phyloP scores from a whole-genome alignment of 2,888 invertebrate genomes.

The Brachynemurus nebulosus region DNA sequence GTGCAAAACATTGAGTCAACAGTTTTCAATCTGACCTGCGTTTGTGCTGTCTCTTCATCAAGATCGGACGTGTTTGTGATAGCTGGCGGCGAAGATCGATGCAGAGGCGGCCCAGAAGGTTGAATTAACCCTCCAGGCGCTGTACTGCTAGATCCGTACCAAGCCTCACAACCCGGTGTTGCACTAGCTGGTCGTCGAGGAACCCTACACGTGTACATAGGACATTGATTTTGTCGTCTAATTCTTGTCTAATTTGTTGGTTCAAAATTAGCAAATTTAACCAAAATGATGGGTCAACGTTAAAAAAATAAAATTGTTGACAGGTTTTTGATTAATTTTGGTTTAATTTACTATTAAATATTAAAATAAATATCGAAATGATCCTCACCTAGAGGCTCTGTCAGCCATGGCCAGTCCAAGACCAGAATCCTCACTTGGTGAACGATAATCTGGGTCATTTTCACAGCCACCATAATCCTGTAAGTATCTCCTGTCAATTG shows the following conservation, averaged over 20 bases:
- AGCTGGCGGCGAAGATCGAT: conserved; percentile 6
- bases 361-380: background rate
- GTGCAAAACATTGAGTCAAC: too few relatives aligned
- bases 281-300: too few relatives aligned
- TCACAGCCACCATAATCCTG: conserved; percentile 40
- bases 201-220: too few relatives aligned
- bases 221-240: too few relatives aligned
- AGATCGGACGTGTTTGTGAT: conserved; percentile 11
- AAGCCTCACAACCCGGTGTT: conserved; percentile 11
- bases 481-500: conserved; percentile 29
- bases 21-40: conserved; percentile 9
- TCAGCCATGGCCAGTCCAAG: conserved; percentile 74
- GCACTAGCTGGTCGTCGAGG: conserved; percentile 13
- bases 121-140: conserved; percentile 31
- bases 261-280: background rate
- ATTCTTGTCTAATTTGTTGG: too few relatives aligned
- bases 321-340: too few relatives aligned
- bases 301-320: too few relatives aligned
- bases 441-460: conserved; percentile 58
- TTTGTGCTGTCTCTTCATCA: conserved; percentile 7
- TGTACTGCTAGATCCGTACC: conserved; percentile 16
- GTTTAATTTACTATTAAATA: too few relatives aligned
- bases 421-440: conserved; percentile 90
- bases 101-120: conserved; percentile 25
- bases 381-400: conserved; percentile 49